Evolutionary conservation across 2,797 vertebrate species (phyloP).

Genomic region (Astyanax mexicanus): DNA sequence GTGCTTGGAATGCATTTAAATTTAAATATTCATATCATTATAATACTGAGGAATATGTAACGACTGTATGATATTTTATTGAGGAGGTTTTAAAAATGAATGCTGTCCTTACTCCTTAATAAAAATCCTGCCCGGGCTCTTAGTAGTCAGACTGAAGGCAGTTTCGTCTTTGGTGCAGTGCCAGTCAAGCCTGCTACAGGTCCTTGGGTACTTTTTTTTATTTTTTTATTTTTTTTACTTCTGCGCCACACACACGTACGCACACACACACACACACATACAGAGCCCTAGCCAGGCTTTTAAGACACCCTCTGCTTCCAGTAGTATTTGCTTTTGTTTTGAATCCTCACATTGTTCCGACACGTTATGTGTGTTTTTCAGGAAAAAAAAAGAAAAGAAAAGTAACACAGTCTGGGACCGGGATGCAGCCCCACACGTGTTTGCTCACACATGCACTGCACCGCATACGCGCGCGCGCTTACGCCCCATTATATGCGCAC

Average conservation of each 20-base stretch:
- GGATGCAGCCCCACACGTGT: slow-evolving; percentile 20
- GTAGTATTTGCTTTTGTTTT: slow-evolving; percentile 52
- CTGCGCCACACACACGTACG: slow-evolving; percentile 17
- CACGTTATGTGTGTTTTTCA: slow-evolving; percentile 48
- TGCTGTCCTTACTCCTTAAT: slow-evolving; percentile 86
- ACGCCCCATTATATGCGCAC: slow-evolving; percentile 33
- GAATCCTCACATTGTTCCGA: slow-evolving; percentile 36
- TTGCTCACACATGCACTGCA: slow-evolving; percentile 6
- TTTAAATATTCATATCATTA: slow-evolving; percentile 92
- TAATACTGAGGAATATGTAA: slow-evolving; percentile 90
- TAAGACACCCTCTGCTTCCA: slow-evolving; percentile 31
- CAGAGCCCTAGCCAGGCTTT: slow-evolving; percentile 12
- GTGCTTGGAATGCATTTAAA: slow-evolving; percentile 85
- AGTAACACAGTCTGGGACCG: slow-evolving; percentile 39
- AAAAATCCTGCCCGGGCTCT: slow-evolving; percentile 75
- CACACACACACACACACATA: slow-evolving; percentile 19
- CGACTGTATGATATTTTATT: slow-evolving; percentile 89
- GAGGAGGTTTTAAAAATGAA: slow-evolving; percentile 89
- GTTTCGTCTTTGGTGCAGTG: slow-evolving; percentile 62
- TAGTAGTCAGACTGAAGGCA: slow-evolving; percentile 67
- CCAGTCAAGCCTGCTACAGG: slow-evolving; percentile 60
- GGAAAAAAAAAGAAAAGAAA: not conserved
- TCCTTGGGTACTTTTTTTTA: slow-evolving; percentile 51
- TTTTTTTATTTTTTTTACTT: too few species aligned
- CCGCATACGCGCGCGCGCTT: not conserved